phyloP scores from a whole-genome alignment of 1,140 invertebrate genomes.

The Diorhabda carinulata region DNA sequence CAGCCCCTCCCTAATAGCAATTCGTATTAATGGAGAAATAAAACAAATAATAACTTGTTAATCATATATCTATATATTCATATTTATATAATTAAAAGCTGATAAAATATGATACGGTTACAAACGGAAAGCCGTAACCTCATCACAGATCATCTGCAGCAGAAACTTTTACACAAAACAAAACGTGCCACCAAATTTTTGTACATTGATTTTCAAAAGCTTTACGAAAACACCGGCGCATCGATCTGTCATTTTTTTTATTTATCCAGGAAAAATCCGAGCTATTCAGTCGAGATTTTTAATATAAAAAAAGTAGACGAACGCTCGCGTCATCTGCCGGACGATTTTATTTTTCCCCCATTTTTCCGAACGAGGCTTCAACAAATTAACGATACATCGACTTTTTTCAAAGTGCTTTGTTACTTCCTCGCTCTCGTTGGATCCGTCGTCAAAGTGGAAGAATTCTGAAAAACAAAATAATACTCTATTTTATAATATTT shows the following conservation, averaged over 20 bases:
- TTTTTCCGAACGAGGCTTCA: background rate
- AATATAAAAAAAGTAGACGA: background rate
- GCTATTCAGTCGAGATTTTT: background rate
- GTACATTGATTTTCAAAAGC: constrained; percentile 16
- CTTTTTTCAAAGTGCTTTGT: background rate
- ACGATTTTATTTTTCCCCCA: background rate
- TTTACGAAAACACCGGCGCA: constrained; percentile 15
- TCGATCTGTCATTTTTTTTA: background rate
- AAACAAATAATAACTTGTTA: background rate
- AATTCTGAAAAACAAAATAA: constrained; percentile 12
- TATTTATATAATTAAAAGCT: constrained; percentile 7
- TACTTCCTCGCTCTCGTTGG: constrained; percentile 6
- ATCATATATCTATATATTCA: background rate
- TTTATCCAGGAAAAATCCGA: background rate
- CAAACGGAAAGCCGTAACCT: background rate
- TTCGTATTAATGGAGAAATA: background rate
- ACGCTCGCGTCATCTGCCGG: background rate
- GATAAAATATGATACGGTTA: constrained; percentile 6
- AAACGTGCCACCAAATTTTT: constrained; percentile 17
- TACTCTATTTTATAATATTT: background rate
- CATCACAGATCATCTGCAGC: constrained; percentile 8
- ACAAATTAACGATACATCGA: background rate
- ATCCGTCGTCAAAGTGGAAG: constrained; percentile 5
- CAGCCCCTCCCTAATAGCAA: too few species aligned
- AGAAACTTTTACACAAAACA: background rate